Conservation (phyloP, 2,113 vertebrate genomes). For the Osmerus eperlanus region DNA sequence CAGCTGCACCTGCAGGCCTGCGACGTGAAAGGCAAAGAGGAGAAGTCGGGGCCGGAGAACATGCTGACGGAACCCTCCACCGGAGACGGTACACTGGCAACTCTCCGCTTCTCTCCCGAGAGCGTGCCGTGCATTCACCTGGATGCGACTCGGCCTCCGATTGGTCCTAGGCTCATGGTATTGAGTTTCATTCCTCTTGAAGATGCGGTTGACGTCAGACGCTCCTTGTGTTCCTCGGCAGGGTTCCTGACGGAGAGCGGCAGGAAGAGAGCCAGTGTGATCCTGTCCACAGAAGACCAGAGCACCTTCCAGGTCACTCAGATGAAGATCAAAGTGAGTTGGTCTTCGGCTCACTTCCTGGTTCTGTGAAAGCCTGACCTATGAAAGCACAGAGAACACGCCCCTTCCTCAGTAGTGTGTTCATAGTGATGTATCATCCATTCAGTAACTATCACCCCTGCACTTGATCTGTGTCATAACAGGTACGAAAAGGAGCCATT, state of each 20-base stretch:
- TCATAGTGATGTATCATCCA: background rate
- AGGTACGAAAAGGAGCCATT: constrained; percentile 93
- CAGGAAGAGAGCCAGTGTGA: constrained; percentile 87
- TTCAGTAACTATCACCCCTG: background rate
- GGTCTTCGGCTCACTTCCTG: background rate
- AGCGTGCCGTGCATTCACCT: background rate
- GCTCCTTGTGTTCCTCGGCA: constrained; percentile 46
- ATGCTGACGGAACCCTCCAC: constrained; percentile 85
- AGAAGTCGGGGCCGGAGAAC: constrained; percentile 94
- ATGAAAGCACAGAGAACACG: background rate
- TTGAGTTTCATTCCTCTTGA: background rate
- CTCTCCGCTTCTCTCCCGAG: background rate
- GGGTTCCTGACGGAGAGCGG: constrained; percentile 95
- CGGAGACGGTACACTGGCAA: constrained; percentile 80
- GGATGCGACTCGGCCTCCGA: too few species aligned
- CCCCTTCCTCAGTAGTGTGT: background rate
- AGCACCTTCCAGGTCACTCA: constrained; percentile 93
- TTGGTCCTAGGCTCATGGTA: background rate
- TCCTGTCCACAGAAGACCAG: constrained; percentile 89
- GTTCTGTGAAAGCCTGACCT: background rate
- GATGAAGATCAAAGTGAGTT: constrained; percentile 89
- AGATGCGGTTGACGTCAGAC: too few species aligned
- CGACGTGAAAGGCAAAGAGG: constrained; percentile 96
- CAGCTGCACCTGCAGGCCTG: constrained; percentile 89
- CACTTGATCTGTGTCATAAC: constrained; percentile 6